phyloP scores from a whole-genome alignment of 2,888 invertebrate genomes.

The Sinodicranocentrus sp. region DNA sequence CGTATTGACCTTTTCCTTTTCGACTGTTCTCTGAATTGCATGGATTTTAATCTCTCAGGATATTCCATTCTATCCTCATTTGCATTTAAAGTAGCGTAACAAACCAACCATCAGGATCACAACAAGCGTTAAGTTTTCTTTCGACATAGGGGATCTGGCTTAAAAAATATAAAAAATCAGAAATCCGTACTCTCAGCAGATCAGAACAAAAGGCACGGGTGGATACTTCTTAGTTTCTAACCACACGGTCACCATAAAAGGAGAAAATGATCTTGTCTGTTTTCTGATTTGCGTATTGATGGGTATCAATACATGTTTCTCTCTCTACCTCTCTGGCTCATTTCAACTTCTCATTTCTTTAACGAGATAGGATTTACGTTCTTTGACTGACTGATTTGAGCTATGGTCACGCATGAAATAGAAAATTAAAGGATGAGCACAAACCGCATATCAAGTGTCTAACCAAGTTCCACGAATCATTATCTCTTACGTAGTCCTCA shows the following conservation, averaged over 20 bases:
- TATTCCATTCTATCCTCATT: constrained; percentile 57
- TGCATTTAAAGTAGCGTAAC: constrained; percentile 61
- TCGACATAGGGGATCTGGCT: too few relatives aligned
- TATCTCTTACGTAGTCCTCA: background rate
- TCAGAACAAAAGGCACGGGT: constrained; percentile 35
- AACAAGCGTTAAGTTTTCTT: too few relatives aligned
- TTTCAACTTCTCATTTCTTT: too few relatives aligned
- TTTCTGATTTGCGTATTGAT: constrained; percentile 65
- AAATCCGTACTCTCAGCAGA: too few relatives aligned
- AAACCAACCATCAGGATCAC: background rate
- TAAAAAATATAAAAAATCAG: too few relatives aligned
- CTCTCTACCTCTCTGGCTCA: too few relatives aligned
- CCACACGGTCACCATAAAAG: constrained; percentile 59
- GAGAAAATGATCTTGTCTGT: constrained; percentile 63
- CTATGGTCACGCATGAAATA: constrained; percentile 22
- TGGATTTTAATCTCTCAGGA: constrained; percentile 39
- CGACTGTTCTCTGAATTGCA: constrained; percentile 14
- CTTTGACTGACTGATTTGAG: background rate
- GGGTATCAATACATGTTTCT: background rate
- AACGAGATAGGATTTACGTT: background rate
- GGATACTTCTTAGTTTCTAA: constrained; percentile 31
- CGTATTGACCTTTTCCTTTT: constrained; percentile 44
- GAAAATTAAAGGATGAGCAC: background rate
- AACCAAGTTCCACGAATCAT: background rate
- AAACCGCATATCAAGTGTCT: too few relatives aligned